Conservation (phyloP, 2,888 invertebrate genomes). For the Lasioglossum vierecki region DNA sequence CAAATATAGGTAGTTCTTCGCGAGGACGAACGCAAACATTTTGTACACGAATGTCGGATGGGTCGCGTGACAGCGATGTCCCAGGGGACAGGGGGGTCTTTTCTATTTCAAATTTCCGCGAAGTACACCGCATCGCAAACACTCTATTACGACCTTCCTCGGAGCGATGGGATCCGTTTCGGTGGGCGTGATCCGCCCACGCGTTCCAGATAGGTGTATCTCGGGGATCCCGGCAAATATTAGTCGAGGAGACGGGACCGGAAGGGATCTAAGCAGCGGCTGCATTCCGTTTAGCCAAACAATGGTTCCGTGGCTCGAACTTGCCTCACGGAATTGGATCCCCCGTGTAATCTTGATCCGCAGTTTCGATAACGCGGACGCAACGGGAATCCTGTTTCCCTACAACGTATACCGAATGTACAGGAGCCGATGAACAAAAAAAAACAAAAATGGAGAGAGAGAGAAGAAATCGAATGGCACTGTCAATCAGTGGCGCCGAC, state of each 20-base stretch:
- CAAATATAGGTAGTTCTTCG: background rate
- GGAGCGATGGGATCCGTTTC: background rate
- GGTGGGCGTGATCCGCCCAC: background rate
- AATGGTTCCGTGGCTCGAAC: background rate
- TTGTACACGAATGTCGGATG: background rate
- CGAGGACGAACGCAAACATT: background rate
- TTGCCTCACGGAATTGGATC: conserved; percentile 20
- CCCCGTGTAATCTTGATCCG: conserved; percentile 36
- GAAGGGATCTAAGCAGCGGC: conserved; percentile 26
- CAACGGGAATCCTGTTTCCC: background rate
- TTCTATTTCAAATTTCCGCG: background rate
- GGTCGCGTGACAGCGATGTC: background rate
- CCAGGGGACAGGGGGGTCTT: background rate
- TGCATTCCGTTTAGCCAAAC: conserved; percentile 20
- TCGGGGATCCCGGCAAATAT: conserved; percentile 27
- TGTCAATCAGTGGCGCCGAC: conserved; percentile 33
- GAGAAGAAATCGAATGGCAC: conserved; percentile 10
- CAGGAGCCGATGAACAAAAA: background rate
- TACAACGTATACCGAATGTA: background rate
- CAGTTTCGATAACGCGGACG: conserved; percentile 16
- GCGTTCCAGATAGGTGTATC: background rate
- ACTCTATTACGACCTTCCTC: background rate
- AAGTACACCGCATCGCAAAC: background rate
- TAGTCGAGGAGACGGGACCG: conserved; percentile 21
- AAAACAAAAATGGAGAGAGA: background rate